A percentile compares a stretch with the other conserved stretches of the same genome.
Conservation (phyloP, 2,113 vertebrate genomes). For the Gymnorhina tibicen region DNA sequence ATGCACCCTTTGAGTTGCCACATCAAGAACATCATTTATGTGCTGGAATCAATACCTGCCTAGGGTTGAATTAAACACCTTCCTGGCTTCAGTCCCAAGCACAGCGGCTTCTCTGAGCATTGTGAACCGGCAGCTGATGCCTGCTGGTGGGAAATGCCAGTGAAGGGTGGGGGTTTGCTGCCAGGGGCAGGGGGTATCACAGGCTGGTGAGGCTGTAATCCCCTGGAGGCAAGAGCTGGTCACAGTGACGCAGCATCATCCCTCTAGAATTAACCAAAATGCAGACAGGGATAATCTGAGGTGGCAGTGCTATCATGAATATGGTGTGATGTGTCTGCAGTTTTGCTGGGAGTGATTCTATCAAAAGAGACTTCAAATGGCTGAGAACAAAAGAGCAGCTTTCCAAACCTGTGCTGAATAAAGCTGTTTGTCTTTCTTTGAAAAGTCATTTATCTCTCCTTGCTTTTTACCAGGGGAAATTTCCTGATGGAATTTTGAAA, state of each 20-base stretch:
- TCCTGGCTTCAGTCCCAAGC: neutral
- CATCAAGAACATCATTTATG: neutral
- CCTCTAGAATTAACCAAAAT: neutral
- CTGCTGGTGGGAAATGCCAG: neutral
- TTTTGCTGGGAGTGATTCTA: neutral
- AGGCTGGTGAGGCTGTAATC: neutral
- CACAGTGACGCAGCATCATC: neutral
- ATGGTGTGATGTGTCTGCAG: neutral
- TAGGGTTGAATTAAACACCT: neutral
- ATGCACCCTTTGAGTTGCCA: neutral
- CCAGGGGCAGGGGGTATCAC: neutral
- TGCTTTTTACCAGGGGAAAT: neutral
- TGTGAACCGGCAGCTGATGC: neutral
- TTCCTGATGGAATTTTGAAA: neutral
- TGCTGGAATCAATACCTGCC: neutral
- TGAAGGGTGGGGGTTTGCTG: neutral
- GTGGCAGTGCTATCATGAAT: accelerated
- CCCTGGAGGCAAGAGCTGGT: neutral
- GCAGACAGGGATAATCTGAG: neutral
- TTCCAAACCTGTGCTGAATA: neutral
- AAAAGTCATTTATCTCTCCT: neutral
- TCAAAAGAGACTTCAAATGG: neutral
- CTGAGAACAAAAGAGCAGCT: neutral
- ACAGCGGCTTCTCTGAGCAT: neutral
- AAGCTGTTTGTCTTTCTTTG: conserved; percentile 26